phyloP scores from a whole-genome alignment of 64 coral and sea anemone species.

The Porites lutea region DNA sequence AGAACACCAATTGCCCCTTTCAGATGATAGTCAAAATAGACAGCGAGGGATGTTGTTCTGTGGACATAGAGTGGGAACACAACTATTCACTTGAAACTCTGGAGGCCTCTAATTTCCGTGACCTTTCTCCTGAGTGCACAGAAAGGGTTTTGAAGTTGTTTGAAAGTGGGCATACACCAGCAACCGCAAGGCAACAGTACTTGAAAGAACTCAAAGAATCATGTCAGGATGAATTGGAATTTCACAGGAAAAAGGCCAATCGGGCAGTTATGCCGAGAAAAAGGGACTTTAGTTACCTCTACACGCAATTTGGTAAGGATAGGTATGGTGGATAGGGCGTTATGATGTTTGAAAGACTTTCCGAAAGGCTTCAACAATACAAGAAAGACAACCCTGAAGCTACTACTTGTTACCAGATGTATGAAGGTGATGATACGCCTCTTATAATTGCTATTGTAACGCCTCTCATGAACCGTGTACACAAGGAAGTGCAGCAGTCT shows the following conservation, averaged over 20 bases:
- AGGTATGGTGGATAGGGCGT: constrained; percentile 29
- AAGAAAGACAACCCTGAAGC: constrained; percentile 77
- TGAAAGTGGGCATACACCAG: constrained; percentile 63
- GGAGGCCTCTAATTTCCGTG: constrained; percentile 1
- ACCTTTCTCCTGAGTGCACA: constrained; percentile 40
- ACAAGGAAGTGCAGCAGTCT: constrained; percentile 64
- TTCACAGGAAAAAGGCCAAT: constrained; percentile 70
- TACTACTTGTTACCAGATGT: constrained; percentile 75
- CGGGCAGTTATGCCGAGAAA: constrained; percentile 62
- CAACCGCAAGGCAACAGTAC: constrained; percentile 59
- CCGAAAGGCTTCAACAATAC: constrained; percentile 33
- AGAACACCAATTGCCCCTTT: constrained; percentile 39
- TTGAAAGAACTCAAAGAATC: constrained; percentile 65
- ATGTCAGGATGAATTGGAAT: constrained; percentile 56
- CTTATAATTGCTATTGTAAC: constrained; percentile 68
- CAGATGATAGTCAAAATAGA: constrained; percentile 32
- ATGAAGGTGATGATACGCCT: constrained; percentile 71
- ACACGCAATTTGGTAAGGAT: constrained; percentile 64
- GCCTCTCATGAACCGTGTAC: constrained; percentile 82
- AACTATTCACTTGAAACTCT: constrained; percentile 31
- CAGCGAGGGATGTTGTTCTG: not conserved
- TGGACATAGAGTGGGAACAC: constrained; percentile 26
- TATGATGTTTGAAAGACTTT: constrained; percentile 55
- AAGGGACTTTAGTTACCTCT: constrained; percentile 71
- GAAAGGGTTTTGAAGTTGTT: constrained; percentile 36